These are phyloP conservation scores for Drosophila rellima DNA, from an alignment of 2,888 invertebrate species.

Conservation along the genomic window DNA sequence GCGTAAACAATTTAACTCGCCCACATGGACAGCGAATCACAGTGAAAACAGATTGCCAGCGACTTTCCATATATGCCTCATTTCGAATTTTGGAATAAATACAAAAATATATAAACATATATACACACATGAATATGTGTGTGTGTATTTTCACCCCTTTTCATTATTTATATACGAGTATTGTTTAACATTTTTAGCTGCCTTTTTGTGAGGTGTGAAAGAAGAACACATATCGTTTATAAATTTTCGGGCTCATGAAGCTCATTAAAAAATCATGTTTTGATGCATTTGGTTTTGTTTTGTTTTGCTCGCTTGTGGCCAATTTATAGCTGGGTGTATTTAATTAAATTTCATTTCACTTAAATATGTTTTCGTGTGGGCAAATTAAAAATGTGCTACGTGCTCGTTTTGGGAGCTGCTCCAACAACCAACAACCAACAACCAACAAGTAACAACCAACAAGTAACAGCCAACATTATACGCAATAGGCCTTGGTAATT, in stretches of 20 bases:
- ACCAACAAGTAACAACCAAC: too few species aligned
- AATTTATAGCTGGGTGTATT: conserved; percentile 60
- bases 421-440: not conserved
- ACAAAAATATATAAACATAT: conserved; percentile 7
- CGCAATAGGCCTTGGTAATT: conserved; percentile 70
- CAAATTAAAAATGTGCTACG: conserved; percentile 62
- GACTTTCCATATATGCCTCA: conserved; percentile 43
- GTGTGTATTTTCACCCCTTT: conserved; percentile 34
- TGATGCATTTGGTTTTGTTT: conserved; percentile 62
- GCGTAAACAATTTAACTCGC: conserved; percentile 61
- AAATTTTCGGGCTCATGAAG: conserved; percentile 51
- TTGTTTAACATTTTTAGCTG: conserved; percentile 54
- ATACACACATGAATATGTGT: not conserved
- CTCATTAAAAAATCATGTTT: conserved; percentile 79
- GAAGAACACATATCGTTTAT: conserved; percentile 54
- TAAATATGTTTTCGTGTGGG: conserved; percentile 34
- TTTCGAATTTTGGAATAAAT: conserved; percentile 13
- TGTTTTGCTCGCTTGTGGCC: conserved; percentile 17
- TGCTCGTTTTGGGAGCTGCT: conserved; percentile 13
- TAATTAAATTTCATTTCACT: conserved; percentile 63
- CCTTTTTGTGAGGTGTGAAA: conserved; percentile 69
- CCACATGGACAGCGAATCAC: conserved; percentile 30
- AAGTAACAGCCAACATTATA: conserved; percentile 24
- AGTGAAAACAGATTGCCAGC: conserved; percentile 55
- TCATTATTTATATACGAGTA: conserved; percentile 54